Evolutionary conservation across 2,113 vertebrate species (phyloP), one percentile per base, ranked within the genome.

Genomic region (Callaeas wilsoni): DNA sequence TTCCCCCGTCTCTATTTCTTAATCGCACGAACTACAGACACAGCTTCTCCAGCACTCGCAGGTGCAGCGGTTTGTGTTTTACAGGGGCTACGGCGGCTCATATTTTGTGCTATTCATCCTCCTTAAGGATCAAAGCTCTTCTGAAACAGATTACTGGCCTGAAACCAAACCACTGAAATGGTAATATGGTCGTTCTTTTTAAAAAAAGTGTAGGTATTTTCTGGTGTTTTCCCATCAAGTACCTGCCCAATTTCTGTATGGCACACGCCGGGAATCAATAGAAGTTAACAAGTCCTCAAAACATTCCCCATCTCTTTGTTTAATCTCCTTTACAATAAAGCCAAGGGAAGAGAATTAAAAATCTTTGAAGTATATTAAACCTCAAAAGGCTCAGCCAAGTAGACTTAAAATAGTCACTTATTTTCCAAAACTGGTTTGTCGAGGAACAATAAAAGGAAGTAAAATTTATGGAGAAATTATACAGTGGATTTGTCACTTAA

Each of bases 381-480:
- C 98, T 98, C 98, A 98, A 99, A 99, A 98, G 99, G 98, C 98
- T 99, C 98, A 99, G 98, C 99, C 99, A 99, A 99, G 99, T 99
- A 99, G 98, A 99, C 98, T 99, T 99, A 99, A 99, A 99, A 98
- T 99, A 99, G 99, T 98, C 98, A 98, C 98, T 98, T 99, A 99
- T 99, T 99, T 98, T 98, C 98, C 98, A 99, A 99, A 98, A 98
- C 98, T 97, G 98, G 98, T 98, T 99, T 99, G 98, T 99, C 98
- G 97, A 94, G 70, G 97, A 98, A 99, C 99, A 99, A 99, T 99
- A 98, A 98, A 98, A 98, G 98, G 98, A 98, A 98, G 98, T 96
- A 98, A 98, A 99, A 99, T 99, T 99, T 99, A 99, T 99, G 99
- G 99, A 98, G 96, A 99, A 99, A 99, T 99, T 99, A 99, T 99